Percentiles rank a stretch among this genome's conserved stretches.
Conservation (phyloP, 2,888 invertebrate genomes). For the Sinohyriopsis cumingii region DNA sequence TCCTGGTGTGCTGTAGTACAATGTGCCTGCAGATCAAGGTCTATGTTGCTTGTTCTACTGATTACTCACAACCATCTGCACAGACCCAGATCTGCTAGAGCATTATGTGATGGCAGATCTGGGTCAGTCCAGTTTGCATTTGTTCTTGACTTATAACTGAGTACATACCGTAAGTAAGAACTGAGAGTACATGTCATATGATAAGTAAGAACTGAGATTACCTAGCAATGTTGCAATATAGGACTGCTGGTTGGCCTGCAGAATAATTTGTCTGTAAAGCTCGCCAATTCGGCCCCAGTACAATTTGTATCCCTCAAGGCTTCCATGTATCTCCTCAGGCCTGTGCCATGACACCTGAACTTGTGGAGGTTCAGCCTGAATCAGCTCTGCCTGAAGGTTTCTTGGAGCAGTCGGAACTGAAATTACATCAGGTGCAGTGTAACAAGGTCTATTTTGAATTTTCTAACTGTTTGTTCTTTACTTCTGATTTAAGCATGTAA, state of each 20-base stretch:
- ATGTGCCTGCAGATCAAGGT: too few relatives aligned
- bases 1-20: too few relatives aligned
- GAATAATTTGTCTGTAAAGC: constrained; percentile 50
- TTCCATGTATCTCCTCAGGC: constrained; percentile 91
- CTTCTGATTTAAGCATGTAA: neutral
- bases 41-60: too few relatives aligned
- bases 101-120: too few relatives aligned
- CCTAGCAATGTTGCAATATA: constrained; percentile 41
- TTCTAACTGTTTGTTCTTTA: too few relatives aligned
- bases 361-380: constrained; percentile 89
- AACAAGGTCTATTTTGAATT: neutral
- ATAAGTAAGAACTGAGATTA: constrained; percentile 5
- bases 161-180: too few relatives aligned
- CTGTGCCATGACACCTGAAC: constrained; percentile 94
- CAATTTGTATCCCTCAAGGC: constrained; percentile 70
- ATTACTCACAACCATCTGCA: too few relatives aligned
- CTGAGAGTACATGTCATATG: too few relatives aligned
- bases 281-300: constrained; percentile 62
- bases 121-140: too few relatives aligned
- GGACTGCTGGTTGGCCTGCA: constrained; percentile 44
- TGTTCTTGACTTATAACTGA: too few relatives aligned
- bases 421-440: constrained; percentile 21
- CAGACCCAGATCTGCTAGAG: too few relatives aligned
- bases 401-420: constrained; percentile 74
- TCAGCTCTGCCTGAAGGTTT: constrained; percentile 78